Evolutionary conservation across 2,113 vertebrate genomes (phyloP).

Genomic region (Paramisgurnus dabryanus): DNA sequence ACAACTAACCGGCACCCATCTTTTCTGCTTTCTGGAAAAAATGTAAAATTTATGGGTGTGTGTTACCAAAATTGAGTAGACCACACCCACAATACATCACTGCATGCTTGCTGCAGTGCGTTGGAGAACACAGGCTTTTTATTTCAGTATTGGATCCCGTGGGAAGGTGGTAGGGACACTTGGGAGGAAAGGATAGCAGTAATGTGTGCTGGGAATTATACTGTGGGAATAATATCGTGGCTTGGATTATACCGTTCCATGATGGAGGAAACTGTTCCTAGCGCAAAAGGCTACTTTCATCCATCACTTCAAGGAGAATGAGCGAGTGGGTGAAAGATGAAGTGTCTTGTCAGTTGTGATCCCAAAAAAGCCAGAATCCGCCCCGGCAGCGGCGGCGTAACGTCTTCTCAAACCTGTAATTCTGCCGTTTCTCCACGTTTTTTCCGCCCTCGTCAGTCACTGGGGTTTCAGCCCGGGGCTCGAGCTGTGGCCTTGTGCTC

Average conservation of each 20-base stretch:
- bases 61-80: constrained; percentile 6
- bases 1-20: constrained; percentile 7
- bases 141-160: constrained; percentile 44
- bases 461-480: constrained; percentile 46
- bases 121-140: constrained; percentile 33
- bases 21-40: constrained; percentile 16
- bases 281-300: constrained; percentile 14
- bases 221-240: neutral
- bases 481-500: constrained; percentile 35
- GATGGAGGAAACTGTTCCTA: constrained; percentile 17
- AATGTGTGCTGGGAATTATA: constrained; percentile 9
- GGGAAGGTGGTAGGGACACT: constrained; percentile 36
- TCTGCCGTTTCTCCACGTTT: constrained; percentile 45
- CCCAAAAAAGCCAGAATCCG: constrained; percentile 35
- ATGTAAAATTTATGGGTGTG: neutral
- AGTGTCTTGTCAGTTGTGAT: constrained; percentile 43
- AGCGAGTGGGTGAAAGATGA: constrained; percentile 47
- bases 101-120: constrained; percentile 9
- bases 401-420: constrained; percentile 53
- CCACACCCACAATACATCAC: constrained; percentile 42
- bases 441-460: constrained; percentile 32
- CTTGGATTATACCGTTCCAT: constrained; percentile 12
- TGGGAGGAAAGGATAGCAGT: constrained; percentile 27
- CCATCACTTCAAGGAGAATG: constrained; percentile 1
- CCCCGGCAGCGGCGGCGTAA: constrained; percentile 36